Evolutionary conservation across 2,888 invertebrate species (phyloP), one percentile per base, ranked within the genome.

Genomic region (Taenaris catops): DNA sequence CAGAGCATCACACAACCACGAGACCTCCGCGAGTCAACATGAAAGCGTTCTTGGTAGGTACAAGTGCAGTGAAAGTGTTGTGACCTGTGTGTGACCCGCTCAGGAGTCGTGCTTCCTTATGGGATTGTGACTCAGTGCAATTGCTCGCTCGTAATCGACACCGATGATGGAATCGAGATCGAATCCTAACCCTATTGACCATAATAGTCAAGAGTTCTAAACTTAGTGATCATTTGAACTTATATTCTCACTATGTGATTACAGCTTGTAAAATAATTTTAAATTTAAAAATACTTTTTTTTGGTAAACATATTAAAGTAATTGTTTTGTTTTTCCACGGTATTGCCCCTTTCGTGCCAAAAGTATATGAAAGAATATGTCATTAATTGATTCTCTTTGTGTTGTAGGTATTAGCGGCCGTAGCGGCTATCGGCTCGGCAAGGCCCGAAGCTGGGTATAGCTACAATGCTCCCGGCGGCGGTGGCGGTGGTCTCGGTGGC

Each of bases 401-500:
- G 51, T 53, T 49, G 56, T 69, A 86, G 86, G 86, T 86, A 71
- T 71, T 86, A 57, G 84, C 86, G 58, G 87, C 86, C 71, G 80
- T 89, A 48, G 78, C 89, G 73, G 87, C 88, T 38, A 74, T 88
- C 65, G 88, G 87, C 62, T 86, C 88, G 64, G 89, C 88, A 37
- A 79, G 89, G 43, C 90, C 90, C 64, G 89, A 90, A 70, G 89
- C 89, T 60, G 89, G 89, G 55, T 89, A 89, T 70, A 89, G 89
- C 68, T 89, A 87, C 74, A 83, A 69, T 68, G 83, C 86, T 32
- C 84, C 86, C 38, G 76, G 80, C 38, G 81, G 83, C 44, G 76
- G 78, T 40, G 55, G 56, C 28, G 76, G 78, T 40, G 55, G 56
- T 31, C 45, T 46, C 24, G 59, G 63, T 20, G 69, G 72, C 11